phyloP scores from a whole-genome alignment of 92 coral and sea anemone genomes.

The Porites evermanni region DNA sequence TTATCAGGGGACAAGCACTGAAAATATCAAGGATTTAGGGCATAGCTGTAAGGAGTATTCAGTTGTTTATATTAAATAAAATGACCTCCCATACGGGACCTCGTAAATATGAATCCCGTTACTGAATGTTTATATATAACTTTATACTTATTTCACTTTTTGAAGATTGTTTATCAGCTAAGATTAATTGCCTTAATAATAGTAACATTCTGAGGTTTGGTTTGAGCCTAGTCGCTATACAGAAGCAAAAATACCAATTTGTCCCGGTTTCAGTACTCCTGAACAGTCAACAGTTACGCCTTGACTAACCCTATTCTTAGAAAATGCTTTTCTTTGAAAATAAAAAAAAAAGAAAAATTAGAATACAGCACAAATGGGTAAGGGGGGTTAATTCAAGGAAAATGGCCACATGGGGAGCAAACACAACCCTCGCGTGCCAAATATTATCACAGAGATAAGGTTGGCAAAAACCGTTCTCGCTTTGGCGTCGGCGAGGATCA shows the following conservation, averaged over 20 bases:
- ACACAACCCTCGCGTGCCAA: conserved; percentile 17
- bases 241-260: background rate
- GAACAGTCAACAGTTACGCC: background rate
- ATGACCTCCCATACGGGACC: conserved; percentile 36
- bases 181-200: conserved; percentile 39
- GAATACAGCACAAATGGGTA: background rate
- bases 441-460: conserved; percentile 15
- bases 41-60: background rate
- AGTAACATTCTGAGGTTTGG: background rate
- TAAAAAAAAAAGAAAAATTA: background rate
- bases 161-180: conserved; percentile 47
- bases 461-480: background rate
- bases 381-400: background rate
- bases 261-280: background rate
- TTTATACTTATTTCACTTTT: conserved; percentile 21
- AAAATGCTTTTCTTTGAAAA: background rate
- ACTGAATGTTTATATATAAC: conserved; percentile 43
- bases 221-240: background rate
- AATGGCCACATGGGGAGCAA: conserved; percentile 25
- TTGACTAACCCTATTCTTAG: no score
- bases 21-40: background rate
- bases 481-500: background rate
- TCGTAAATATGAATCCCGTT: conserved; percentile 27
- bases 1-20: background rate
- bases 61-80: conserved; percentile 3